Conservation (phyloP, 2,113 vertebrate species). For the Calcarius ornatus region DNA sequence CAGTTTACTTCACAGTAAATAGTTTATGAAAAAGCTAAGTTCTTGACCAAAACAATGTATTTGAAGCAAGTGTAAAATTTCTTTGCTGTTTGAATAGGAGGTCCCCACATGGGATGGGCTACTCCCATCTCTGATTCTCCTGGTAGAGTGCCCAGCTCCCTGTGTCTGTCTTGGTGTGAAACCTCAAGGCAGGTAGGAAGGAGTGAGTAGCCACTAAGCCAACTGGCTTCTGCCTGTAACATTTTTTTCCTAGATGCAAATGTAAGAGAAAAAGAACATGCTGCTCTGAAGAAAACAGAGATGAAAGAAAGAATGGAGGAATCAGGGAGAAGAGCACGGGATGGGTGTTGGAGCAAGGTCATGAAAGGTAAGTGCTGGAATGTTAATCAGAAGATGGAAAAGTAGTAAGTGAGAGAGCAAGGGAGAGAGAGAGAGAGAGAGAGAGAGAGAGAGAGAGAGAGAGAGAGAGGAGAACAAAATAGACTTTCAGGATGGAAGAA, state of each 20-base stretch:
- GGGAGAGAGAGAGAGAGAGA: neutral
- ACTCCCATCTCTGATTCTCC: neutral
- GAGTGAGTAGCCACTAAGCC: neutral
- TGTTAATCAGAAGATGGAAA: neutral
- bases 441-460: neutral
- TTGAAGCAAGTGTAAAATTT: neutral
- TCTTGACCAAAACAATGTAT: neutral
- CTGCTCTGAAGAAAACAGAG: neutral
- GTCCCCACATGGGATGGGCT: neutral
- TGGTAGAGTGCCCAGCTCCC: neutral
- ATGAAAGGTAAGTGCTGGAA: neutral
- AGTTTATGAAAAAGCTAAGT: neutral
- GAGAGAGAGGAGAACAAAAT: neutral
- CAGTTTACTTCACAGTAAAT: neutral
- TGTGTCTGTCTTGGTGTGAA: neutral
- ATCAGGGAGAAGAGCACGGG: neutral
- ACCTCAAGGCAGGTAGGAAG: neutral
- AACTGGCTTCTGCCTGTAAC: neutral
- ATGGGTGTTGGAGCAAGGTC: neutral
- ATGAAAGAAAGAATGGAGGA: neutral
- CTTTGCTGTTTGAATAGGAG: neutral
- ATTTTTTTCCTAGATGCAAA: neutral
- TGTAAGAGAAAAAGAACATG: neutral
- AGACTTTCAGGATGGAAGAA: neutral
- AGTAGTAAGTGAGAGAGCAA: neutral